These are phyloP conservation scores for Tortrix viridana DNA, from an alignment of 2,888 invertebrate genomes.

Conservation along the genomic window DNA sequence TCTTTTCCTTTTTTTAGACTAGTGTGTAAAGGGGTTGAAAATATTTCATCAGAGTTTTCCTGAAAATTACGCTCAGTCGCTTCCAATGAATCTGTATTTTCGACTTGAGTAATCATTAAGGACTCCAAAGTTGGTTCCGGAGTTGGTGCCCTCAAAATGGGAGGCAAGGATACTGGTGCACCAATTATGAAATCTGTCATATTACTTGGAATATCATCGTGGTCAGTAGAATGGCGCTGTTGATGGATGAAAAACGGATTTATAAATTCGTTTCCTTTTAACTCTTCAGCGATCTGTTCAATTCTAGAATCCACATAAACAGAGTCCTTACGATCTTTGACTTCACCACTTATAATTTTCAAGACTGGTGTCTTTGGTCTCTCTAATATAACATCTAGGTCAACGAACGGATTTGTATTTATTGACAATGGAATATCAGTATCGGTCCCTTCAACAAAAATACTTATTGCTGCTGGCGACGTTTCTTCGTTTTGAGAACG, in stretches of 20 bases:
- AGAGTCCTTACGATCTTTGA: constrained; percentile 57
- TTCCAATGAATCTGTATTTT: constrained; percentile 31
- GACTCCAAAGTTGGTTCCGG: constrained; percentile 65
- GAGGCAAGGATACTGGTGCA: constrained; percentile 79
- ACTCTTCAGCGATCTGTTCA: constrained; percentile 51
- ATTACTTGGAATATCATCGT: constrained; percentile 48
- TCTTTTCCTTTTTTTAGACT: constrained; percentile 39
- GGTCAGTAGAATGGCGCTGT: constrained; percentile 47
- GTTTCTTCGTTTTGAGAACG: constrained; percentile 71
- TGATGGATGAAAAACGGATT: constrained; percentile 72
- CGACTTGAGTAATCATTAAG: constrained; percentile 51
- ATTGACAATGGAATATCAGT: constrained; percentile 45
- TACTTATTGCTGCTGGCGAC: constrained; percentile 56
- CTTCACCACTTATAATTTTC: constrained; percentile 68
- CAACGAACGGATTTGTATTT: constrained; percentile 61
- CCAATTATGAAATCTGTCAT: constrained; percentile 79
- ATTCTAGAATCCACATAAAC: constrained; percentile 56
- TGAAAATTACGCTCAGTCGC: constrained; percentile 30
- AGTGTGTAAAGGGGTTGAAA: constrained; percentile 51
- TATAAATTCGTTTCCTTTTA: constrained; percentile 62
- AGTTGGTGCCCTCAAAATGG: constrained; percentile 61
- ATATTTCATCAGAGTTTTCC: constrained; percentile 43
- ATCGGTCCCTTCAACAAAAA: constrained; percentile 54
- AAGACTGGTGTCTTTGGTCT: constrained; percentile 75
- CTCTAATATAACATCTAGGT: constrained; percentile 52